Evolutionary conservation across 2,888 invertebrate genomes (phyloP).

Genomic region (Cerceris rybyensis): DNA sequence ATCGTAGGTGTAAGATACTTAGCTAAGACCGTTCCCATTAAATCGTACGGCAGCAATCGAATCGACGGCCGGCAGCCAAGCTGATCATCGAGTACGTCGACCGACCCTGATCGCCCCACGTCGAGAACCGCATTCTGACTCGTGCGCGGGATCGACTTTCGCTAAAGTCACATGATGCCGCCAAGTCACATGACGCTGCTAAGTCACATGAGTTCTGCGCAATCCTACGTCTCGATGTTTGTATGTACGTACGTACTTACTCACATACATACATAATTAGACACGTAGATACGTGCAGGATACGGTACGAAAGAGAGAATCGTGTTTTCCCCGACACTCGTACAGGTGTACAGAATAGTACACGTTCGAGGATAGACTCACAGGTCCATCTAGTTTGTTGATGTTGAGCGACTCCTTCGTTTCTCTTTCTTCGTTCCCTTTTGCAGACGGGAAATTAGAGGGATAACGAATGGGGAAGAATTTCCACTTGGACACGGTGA

Average conservation of each 20-base stretch:
- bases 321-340: constrained; percentile 49
- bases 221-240: constrained; percentile 63
- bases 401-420: constrained; percentile 31
- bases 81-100: constrained; percentile 40
- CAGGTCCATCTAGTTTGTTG: constrained; percentile 47
- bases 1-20: not conserved
- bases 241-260: constrained; percentile 41
- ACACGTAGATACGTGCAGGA: no score
- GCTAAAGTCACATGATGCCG: constrained; percentile 56
- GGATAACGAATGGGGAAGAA: not conserved
- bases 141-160: constrained; percentile 72
- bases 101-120: constrained; percentile 68
- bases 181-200: constrained; percentile 47
- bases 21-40: constrained; percentile 20
- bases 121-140: constrained; percentile 67
- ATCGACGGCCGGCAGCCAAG: constrained; percentile 29
- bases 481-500: not conserved
- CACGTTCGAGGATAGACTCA: constrained; percentile 35
- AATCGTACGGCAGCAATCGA: constrained; percentile 33
- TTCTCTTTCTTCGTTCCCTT: constrained; percentile 24
- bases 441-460: constrained; percentile 16
- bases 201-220: constrained; percentile 70
- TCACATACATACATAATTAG: not conserved
- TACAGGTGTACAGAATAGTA: constrained; percentile 34
- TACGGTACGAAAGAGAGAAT: constrained; percentile 31